phyloP scores from a whole-genome alignment of 1,140 invertebrate genomes.

The Papilio dardanus region DNA sequence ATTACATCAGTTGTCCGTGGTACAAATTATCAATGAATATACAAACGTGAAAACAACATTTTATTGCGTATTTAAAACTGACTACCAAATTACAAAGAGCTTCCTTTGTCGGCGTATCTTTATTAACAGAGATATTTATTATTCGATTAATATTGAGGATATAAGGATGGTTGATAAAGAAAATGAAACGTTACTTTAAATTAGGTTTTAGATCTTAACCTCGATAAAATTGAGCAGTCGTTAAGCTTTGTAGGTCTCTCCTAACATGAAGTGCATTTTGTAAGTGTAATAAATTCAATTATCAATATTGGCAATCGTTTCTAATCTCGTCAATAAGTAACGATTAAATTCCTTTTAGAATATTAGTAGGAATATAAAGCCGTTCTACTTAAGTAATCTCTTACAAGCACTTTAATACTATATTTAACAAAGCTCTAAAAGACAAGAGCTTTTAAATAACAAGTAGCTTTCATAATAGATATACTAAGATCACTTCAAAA shows the following conservation, averaged over 20 bases:
- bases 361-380: no score
- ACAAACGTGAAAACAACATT: background rate
- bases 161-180: background rate
- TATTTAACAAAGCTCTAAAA: background rate
- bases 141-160: background rate
- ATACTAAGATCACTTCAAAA: background rate
- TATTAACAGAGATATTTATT: background rate
- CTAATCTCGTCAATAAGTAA: no score
- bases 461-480: background rate
- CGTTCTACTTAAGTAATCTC: no score
- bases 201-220: background rate
- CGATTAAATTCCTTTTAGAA: no score
- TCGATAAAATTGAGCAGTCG: no score
- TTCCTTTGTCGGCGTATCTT: background rate
- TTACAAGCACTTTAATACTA: background rate
- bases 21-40: background rate
- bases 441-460: background rate
- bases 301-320: no score
- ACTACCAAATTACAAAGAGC: background rate
- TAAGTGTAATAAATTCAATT: no score
- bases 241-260: no score
- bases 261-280: no score
- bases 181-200: background rate
- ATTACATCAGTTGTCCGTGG: conserved; percentile 1
- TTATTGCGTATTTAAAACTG: background rate